Evolutionary conservation across 2,113 vertebrate species (phyloP).

Genomic region (Oriolus oriolus): DNA sequence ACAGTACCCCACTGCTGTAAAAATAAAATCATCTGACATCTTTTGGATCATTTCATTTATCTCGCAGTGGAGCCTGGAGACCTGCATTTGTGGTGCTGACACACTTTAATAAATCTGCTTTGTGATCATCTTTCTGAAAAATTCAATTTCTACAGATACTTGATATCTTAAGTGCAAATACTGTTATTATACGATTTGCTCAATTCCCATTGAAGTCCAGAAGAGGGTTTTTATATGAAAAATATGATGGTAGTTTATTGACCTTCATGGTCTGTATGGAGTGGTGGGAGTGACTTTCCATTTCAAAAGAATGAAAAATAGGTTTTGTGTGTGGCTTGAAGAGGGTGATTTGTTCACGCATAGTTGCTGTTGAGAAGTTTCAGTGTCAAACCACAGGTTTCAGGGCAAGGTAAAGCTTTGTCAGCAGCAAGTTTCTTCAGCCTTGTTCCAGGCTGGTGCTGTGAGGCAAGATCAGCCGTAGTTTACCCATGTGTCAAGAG

Average conservation of each 20-base stretch:
- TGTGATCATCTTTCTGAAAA: neutral
- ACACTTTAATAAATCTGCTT: neutral
- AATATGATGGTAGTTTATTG: neutral
- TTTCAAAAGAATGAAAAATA: neutral
- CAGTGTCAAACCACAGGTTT: neutral
- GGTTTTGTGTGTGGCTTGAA: neutral
- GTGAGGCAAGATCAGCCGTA: neutral
- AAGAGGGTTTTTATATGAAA: neutral
- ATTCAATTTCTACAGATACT: neutral
- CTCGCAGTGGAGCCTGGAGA: neutral
- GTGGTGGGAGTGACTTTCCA: neutral
- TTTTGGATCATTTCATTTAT: conserved; percentile 5
- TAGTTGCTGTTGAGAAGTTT: neutral
- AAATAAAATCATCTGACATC: neutral
- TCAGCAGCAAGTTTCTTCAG: neutral
- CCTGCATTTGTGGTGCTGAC: neutral
- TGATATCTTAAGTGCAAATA: neutral
- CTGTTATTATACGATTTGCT: neutral
- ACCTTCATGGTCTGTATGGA: neutral
- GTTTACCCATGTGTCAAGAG: neutral
- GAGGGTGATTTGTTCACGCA: neutral
- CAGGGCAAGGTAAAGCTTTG: neutral
- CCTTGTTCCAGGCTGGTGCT: neutral
- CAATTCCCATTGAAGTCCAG: neutral
- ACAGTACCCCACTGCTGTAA: neutral